phyloP scores from a whole-genome alignment of 35 echinoderm and acorn worm species.

The Eucidaris tribuloides region DNA sequence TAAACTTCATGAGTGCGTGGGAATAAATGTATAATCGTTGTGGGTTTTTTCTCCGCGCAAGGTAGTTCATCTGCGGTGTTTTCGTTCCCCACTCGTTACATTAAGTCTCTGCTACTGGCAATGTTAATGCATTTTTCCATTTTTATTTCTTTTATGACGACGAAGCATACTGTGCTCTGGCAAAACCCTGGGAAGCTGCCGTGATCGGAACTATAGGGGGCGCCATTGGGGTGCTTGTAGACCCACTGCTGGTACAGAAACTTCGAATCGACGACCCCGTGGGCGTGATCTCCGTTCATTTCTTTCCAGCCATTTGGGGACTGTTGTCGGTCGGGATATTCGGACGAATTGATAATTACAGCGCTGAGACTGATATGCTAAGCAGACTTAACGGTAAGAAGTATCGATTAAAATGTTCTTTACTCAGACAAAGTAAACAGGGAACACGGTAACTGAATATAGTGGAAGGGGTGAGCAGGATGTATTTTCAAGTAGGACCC shows the following conservation, averaged over 20 bases:
- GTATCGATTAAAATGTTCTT: too few relatives aligned
- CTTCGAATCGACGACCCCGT: conserved; percentile 85
- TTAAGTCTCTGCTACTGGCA: neutral
- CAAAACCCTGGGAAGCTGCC: conserved; percentile 71
- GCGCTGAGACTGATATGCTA: neutral
- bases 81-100: neutral
- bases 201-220: conserved; percentile 71
- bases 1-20: too few relatives aligned
- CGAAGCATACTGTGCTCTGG: conserved; percentile 86
- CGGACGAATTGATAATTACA: conserved; percentile 55
- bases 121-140: neutral
- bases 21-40: too few relatives aligned
- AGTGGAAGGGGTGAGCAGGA: too few relatives aligned
- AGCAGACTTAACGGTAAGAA: neutral
- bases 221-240: conserved; percentile 43
- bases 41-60: too few relatives aligned
- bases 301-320: conserved; percentile 65
- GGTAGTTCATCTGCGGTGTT: neutral
- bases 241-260: conserved; percentile 47
- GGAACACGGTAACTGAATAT: too few relatives aligned
- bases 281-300: conserved; percentile 82
- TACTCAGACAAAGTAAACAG: too few relatives aligned
- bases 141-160: neutral
- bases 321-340: conserved; percentile 84
- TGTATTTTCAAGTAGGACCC: too few relatives aligned